A percentile compares a stretch with the other conserved stretches of the same genome.
phyloP scores from a whole-genome alignment of 2,113 vertebrate genomes.

The Phyllostomus discolor region DNA sequence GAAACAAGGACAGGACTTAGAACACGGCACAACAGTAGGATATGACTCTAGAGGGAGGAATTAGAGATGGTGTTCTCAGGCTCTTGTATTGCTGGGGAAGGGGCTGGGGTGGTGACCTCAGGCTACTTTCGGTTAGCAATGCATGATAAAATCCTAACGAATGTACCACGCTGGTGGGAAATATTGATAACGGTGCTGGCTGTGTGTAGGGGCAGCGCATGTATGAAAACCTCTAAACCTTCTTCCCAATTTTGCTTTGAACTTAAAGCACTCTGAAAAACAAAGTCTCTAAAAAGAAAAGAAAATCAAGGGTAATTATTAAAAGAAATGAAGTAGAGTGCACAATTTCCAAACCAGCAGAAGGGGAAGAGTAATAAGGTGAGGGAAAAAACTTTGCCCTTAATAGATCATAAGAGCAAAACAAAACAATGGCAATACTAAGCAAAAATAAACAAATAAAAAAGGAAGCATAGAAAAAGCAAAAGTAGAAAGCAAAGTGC shows the following conservation, averaged over 20 bases:
- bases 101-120: background rate
- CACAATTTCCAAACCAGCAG: background rate
- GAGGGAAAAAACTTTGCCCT: background rate
- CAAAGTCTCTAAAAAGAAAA: background rate
- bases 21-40: background rate
- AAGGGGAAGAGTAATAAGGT: background rate
- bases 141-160: background rate
- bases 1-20: background rate
- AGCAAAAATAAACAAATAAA: background rate
- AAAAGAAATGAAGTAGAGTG: background rate
- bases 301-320: background rate
- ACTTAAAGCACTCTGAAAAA: background rate
- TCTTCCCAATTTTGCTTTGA: background rate
- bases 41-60: background rate
- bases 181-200: background rate
- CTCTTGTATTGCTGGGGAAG: background rate
- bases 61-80: background rate
- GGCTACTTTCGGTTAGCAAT: background rate
- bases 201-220: background rate
- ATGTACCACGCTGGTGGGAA: background rate
- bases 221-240: background rate
- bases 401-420: background rate
- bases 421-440: background rate
- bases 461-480: background rate
- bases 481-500: slow-evolving; percentile 4